Evolutionary conservation across 2,888 invertebrate genomes (phyloP), one percentile per base, ranked within the genome.

Genomic region (Spatulosminthurus flaviceps): DNA sequence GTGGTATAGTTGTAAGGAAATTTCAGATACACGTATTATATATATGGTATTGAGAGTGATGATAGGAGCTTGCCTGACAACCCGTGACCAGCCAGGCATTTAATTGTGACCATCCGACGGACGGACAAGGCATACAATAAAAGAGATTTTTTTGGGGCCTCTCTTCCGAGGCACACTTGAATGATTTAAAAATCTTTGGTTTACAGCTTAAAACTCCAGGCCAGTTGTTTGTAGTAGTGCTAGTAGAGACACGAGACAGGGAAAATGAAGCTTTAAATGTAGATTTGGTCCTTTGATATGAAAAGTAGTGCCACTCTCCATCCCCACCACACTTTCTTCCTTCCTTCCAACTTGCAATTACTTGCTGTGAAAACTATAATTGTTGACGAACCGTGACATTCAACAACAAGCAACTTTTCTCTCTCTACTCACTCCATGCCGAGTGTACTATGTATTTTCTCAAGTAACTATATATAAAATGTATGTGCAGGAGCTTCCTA

Each of bases 71-170:
- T 41, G 41, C 34, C 70, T 70, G 70, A 70, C 70, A 70, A 41
- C 51, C 51, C 51, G 51, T 51, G 51, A 51, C n/a, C 74, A 60
- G 64, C 74, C 61, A 74, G 61, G 29, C 74, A 74, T 74, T 74
- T 74, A 74, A 74, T 61, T 74, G 74, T 61, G 61, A 29, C 64
- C 74, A 74, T 74, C 74, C 74, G 74, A 74, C 61, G 71, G 74
- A 64, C 29, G 74, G 61, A 74, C 43, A 43, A 43, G 43, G 43
- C 74, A 74, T 61, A 34, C 74, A 60, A 74, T 51, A 51, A 51
- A 51, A 51, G 5, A 16, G 5, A 51, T 51, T 51, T 51, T 51
- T 51, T 16, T 2, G 2, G 2, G 9, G 1, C 16, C 16, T 19
- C 34, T 9, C 9, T 34, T 34, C 1, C 16, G 51, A 51, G 51